phyloP scores from a whole-genome alignment of 53 echinoderm and acorn worm genomes.

The Apostichopus leukothele region DNA sequence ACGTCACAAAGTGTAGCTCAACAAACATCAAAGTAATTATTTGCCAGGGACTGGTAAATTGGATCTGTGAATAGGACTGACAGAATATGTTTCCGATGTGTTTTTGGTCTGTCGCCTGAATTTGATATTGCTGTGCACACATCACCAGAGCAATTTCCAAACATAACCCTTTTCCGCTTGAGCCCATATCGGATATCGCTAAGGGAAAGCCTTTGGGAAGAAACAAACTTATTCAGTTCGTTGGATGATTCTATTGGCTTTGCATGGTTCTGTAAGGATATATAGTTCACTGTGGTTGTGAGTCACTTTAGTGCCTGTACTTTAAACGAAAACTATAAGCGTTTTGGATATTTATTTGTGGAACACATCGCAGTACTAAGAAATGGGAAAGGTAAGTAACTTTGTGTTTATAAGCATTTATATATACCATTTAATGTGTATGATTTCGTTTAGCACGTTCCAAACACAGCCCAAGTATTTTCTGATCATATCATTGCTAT shows the following conservation, averaged over 20 bases:
- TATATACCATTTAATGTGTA: no score
- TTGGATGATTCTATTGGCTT: not conserved
- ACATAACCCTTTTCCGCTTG: slow-evolving; percentile 1
- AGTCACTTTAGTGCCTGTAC: not conserved
- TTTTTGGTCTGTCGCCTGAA: not conserved
- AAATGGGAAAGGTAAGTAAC: not conserved
- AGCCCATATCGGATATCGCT: slow-evolving; percentile 18
- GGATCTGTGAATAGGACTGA: not conserved
- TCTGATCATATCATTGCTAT: no score
- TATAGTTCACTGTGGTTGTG: not conserved
- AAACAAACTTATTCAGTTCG: slow-evolving; percentile 22
- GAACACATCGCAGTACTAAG: not conserved
- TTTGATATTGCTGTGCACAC: not conserved
- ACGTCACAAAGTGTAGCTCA: not conserved
- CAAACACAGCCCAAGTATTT: no score
- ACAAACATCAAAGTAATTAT: not conserved
- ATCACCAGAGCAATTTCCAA: not conserved
- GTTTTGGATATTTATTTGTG: not conserved
- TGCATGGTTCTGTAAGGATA: not conserved
- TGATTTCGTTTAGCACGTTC: no score
- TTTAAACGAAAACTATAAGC: not conserved
- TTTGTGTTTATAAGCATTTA: no score
- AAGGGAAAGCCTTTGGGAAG: slow-evolving; percentile 15
- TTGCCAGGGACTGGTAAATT: not conserved
- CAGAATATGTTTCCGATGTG: not conserved